A percentile compares a stretch with the other conserved stretches of the same genome.
phyloP scores from a whole-genome alignment of 2,888 invertebrate genomes.

The Thysanoteuthis rhombus region DNA sequence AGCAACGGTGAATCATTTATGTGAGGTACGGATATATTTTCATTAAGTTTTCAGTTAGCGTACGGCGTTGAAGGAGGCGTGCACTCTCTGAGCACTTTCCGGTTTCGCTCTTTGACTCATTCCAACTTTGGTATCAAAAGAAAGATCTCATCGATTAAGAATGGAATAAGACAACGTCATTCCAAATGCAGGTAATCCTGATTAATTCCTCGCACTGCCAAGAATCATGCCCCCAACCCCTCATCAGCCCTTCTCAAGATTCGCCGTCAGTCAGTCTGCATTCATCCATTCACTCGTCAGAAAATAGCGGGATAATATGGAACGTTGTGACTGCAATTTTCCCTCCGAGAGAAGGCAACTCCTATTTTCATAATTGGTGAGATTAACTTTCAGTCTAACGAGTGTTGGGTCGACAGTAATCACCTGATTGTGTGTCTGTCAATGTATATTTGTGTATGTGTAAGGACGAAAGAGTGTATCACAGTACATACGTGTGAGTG shows the following conservation, averaged over 20 bases:
- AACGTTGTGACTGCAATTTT: not conserved
- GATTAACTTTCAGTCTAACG: not conserved
- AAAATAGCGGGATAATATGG: not conserved
- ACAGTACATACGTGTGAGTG: too few species aligned
- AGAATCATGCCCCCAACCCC: not conserved
- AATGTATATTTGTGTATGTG: not conserved
- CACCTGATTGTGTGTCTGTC: not conserved
- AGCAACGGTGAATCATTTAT: too few species aligned
- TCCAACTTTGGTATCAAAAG: not conserved
- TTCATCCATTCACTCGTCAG: not conserved
- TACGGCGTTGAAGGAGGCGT: too few species aligned
- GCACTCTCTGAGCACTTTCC: too few species aligned
- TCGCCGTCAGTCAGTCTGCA: not conserved
- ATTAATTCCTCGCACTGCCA: not conserved
- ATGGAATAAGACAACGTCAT: not conserved
- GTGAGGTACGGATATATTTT: too few species aligned
- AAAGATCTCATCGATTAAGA: not conserved
- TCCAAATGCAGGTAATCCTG: not conserved
- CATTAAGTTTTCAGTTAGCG: too few species aligned
- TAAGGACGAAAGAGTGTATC: too few species aligned
- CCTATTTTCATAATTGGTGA: not conserved
- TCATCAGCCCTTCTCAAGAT: not conserved
- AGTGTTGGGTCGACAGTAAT: not conserved
- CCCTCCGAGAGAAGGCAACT: not conserved
- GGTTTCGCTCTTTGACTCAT: too few species aligned